phyloP scores from a whole-genome alignment of 2,797 vertebrate genomes.

The Karalla daura region DNA sequence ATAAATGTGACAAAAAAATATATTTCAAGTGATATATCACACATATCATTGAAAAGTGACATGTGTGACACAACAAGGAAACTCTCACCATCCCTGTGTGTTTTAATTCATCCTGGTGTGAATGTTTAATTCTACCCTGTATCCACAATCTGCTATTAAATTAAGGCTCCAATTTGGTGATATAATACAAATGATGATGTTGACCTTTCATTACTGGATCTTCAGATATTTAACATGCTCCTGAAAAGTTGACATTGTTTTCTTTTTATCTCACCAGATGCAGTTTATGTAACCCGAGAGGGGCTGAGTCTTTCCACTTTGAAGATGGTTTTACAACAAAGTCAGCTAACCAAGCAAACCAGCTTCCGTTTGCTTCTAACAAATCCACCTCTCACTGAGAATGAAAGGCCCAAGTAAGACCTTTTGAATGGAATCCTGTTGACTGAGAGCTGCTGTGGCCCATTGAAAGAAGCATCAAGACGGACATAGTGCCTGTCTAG shows the following conservation, averaged over 20 bases:
- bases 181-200: too few species aligned
- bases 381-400: slow-evolving; percentile 82
- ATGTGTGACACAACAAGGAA: too few species aligned
- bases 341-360: slow-evolving; percentile 83
- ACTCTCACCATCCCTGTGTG: slow-evolving; percentile 43
- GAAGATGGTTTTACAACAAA: slow-evolving; percentile 76
- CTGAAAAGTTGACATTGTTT: background rate
- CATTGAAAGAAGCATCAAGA: slow-evolving; percentile 49
- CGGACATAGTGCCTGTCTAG: slow-evolving; percentile 64
- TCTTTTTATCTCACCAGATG: slow-evolving; percentile 83
- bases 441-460: slow-evolving; percentile 35
- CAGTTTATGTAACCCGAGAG: slow-evolving; percentile 93
- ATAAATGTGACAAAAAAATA: background rate
- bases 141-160: too few species aligned
- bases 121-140: slow-evolving; percentile 33
- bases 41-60: too few species aligned
- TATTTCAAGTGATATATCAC: too few species aligned
- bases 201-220: background rate
- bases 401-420: slow-evolving; percentile 64
- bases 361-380: slow-evolving; percentile 84
- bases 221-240: background rate
- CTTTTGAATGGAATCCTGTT: slow-evolving; percentile 67
- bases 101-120: slow-evolving; percentile 24
- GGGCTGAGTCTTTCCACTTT: slow-evolving; percentile 73
- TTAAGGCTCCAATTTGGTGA: too few species aligned